phyloP scores from a whole-genome alignment of 1,140 invertebrate species.

The Drosophila melanica region DNA sequence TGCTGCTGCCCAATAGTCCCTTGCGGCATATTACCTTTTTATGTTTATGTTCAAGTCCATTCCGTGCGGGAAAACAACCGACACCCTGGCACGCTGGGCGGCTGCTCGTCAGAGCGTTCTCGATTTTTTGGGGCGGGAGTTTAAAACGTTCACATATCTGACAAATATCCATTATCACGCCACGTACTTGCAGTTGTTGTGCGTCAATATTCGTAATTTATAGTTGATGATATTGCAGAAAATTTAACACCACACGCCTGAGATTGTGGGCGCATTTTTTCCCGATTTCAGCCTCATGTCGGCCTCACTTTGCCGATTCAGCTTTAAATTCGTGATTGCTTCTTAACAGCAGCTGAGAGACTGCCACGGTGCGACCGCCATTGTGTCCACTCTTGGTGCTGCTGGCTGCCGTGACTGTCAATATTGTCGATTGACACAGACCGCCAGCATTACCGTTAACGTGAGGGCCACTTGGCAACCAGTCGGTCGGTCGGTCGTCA shows the following conservation, averaged over 20 bases:
- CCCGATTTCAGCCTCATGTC: slow-evolving; percentile 28
- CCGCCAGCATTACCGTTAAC: slow-evolving; percentile 51
- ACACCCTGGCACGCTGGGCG: slow-evolving; percentile 3
- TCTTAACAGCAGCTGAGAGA: slow-evolving; percentile 62
- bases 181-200: slow-evolving; percentile 69
- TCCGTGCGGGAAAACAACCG: slow-evolving; percentile 48
- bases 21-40: slow-evolving; percentile 78
- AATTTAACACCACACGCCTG: slow-evolving; percentile 28
- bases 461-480: slow-evolving; percentile 60
- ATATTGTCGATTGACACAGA: slow-evolving; percentile 35
- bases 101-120: background rate
- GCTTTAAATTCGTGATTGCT: slow-evolving; percentile 79
- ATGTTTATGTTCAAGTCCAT: slow-evolving; percentile 70
- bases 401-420: slow-evolving; percentile 55
- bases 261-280: slow-evolving; percentile 1
- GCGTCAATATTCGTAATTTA: slow-evolving; percentile 81
- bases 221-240: slow-evolving; percentile 82
- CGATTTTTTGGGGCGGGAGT: slow-evolving; percentile 48
- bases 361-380: slow-evolving; percentile 4
- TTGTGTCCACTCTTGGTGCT: slow-evolving; percentile 31
- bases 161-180: slow-evolving; percentile 83
- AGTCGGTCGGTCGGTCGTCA: slow-evolving; percentile 41
- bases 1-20: slow-evolving; percentile 42
- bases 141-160: slow-evolving; percentile 81
- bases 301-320: slow-evolving; percentile 70